These are phyloP conservation scores for Plebejus anna DNA, from an alignment of 2,888 invertebrate species.

Conservation along the genomic window DNA sequence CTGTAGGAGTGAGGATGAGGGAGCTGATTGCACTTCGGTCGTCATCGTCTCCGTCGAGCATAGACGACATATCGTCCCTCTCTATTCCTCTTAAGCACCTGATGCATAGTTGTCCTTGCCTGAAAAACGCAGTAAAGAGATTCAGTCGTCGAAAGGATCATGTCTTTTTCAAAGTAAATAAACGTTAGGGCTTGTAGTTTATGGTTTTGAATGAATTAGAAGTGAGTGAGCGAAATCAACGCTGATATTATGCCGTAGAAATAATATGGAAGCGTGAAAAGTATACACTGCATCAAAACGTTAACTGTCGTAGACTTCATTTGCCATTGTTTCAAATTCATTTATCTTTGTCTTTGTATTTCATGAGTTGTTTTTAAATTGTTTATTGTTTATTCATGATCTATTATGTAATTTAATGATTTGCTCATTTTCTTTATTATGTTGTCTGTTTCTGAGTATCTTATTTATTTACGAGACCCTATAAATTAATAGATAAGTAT, in stretches of 20 bases:
- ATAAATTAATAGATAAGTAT: no score
- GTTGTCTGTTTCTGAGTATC: background rate
- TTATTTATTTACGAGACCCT: background rate
- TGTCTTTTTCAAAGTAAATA: background rate
- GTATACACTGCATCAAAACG: background rate
- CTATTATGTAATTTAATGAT: background rate
- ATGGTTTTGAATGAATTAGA: no score
- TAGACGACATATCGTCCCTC: conserved; percentile 82
- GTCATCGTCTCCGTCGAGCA: conserved; percentile 86
- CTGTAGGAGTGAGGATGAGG: conserved; percentile 66
- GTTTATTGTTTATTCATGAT: background rate
- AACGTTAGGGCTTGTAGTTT: no score
- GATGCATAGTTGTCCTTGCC: conserved; percentile 90
- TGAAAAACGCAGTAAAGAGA: conserved; percentile 49
- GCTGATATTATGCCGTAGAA: no score
- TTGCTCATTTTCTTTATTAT: background rate
- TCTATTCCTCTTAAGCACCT: conserved; percentile 86
- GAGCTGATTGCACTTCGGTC: conserved; percentile 83
- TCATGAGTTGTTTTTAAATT: background rate
- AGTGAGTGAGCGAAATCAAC: no score
- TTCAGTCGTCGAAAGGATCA: background rate
- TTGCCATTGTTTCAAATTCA: background rate
- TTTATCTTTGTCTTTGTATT: background rate
- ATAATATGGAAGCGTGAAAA: no score
- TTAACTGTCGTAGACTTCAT: background rate